These are phyloP conservation scores for Bombyx mandarina DNA, from an alignment of 1,140 invertebrate species.

Conservation along the genomic window DNA sequence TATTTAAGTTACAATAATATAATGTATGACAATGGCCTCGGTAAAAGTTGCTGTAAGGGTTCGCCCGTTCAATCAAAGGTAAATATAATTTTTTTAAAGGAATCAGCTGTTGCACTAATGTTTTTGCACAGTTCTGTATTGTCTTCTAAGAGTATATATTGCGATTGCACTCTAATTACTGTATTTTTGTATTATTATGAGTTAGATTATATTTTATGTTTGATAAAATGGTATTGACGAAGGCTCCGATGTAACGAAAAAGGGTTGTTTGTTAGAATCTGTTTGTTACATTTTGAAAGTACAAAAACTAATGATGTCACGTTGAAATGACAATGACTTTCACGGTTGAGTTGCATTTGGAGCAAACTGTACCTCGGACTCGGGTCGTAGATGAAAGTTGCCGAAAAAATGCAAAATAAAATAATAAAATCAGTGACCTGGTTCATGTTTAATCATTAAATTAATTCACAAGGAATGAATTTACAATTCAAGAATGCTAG, in stretches of 20 bases:
- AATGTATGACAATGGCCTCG: slow-evolving; percentile 79
- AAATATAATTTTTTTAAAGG: slow-evolving; percentile 14
- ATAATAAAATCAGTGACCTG: slow-evolving; percentile 7
- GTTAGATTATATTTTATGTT: slow-evolving; percentile 11
- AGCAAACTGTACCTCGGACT: slow-evolving; percentile 56
- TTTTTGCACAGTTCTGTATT: slow-evolving; percentile 20
- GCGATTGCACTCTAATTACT: slow-evolving; percentile 26
- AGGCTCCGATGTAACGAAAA: no score
- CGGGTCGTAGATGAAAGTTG: slow-evolving; percentile 58
- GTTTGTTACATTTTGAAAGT: slow-evolving; percentile 42
- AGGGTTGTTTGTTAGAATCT: no score
- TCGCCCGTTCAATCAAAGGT: slow-evolving; percentile 87
- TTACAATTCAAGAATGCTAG: neutral
- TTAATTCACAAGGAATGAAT: neutral
- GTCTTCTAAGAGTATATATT: slow-evolving; percentile 13
- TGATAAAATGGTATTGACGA: slow-evolving; percentile 1
- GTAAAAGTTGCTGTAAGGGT: slow-evolving; percentile 87
- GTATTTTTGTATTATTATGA: slow-evolving; percentile 26
- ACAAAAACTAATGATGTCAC: slow-evolving; percentile 64
- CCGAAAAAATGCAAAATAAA: slow-evolving; percentile 43
- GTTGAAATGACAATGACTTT: slow-evolving; percentile 61
- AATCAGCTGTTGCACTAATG: slow-evolving; percentile 5
- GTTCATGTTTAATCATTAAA: slow-evolving; percentile 1
- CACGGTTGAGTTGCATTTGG: slow-evolving; percentile 67
- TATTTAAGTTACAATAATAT: slow-evolving; percentile 41